phyloP scores from a whole-genome alignment of 2,888 invertebrate genomes.

The Andrena praecox region DNA sequence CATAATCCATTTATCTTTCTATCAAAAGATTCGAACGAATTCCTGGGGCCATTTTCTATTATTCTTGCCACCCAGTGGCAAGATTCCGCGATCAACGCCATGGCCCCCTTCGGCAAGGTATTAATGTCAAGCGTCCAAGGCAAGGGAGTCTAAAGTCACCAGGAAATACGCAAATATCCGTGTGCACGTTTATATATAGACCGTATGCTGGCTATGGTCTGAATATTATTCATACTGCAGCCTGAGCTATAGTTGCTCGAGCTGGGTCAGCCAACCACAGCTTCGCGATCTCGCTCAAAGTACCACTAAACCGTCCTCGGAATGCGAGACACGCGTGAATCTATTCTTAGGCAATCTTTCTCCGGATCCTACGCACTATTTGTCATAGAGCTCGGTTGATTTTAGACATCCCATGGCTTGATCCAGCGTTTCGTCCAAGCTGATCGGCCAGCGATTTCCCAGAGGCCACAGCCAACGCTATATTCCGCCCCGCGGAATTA shows the following conservation, averaged over 20 bases:
- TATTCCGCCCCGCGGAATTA: slow-evolving; percentile 11
- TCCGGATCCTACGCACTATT: no score
- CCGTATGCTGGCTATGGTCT: slow-evolving; percentile 18
- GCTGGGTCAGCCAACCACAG: slow-evolving; percentile 35
- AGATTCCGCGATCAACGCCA: background rate
- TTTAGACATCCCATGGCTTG: no score
- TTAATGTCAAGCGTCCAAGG: slow-evolving; percentile 33
- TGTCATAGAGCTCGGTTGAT: no score
- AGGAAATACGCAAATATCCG: slow-evolving; percentile 43
- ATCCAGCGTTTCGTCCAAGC: no score
- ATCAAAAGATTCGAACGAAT: no score
- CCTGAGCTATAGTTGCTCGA: slow-evolving; percentile 5
- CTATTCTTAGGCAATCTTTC: no score
- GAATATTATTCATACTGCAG: slow-evolving; percentile 42
- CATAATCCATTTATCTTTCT: no score
- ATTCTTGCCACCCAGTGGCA: no score
- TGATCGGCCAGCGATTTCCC: background rate
- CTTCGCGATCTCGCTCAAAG: slow-evolving; percentile 6
- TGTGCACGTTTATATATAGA: slow-evolving; percentile 40
- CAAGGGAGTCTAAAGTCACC: slow-evolving; percentile 32
- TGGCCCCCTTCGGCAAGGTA: background rate
- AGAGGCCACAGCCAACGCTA: slow-evolving; percentile 1
- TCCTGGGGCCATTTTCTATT: no score
- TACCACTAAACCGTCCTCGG: background rate
- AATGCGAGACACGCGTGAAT: background rate